A percentile compares a stretch with the other conserved stretches of the same genome.
These are phyloP conservation scores for Cladopsammia gracilis DNA, from an alignment of 64 coral and sea anemone species.

Conservation along the genomic window DNA sequence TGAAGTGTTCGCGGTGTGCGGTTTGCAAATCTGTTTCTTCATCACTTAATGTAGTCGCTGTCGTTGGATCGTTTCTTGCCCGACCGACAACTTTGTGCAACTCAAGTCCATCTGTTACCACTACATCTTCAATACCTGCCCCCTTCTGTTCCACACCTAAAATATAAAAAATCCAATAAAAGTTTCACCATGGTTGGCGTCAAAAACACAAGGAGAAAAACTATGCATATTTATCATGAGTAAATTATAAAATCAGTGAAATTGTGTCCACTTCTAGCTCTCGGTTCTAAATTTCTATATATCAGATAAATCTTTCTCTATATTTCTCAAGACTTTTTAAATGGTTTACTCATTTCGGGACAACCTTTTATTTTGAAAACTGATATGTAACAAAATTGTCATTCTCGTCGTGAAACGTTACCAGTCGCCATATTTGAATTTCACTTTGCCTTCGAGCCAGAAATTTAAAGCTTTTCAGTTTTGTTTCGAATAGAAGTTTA, in stretches of 20 bases:
- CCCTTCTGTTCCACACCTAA: slow-evolving; percentile 36
- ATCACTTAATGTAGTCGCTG: background rate
- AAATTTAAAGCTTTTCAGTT: background rate
- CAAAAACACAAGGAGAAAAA: background rate
- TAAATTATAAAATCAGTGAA: background rate
- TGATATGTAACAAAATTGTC: background rate
- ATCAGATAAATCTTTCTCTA: background rate
- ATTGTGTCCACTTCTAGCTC: background rate
- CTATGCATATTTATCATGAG: background rate
- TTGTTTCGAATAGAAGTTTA: background rate
- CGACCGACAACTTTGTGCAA: slow-evolving; percentile 18
- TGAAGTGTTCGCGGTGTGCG: background rate
- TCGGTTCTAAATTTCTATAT: background rate
- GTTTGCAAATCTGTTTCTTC: background rate
- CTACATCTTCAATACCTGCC: background rate
- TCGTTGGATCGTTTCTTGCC: background rate
- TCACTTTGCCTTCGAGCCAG: background rate
- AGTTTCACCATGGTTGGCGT: background rate
- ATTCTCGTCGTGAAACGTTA: background rate
- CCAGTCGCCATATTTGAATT: slow-evolving; percentile 21
- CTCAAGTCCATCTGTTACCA: slow-evolving; percentile 26
- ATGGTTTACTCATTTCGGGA: background rate
- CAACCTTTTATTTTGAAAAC: background rate
- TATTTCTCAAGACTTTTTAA: background rate
- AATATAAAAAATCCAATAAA: background rate